Evolutionary conservation across 2,113 vertebrate species (phyloP).

Genomic region (Podarcis muralis): DNA sequence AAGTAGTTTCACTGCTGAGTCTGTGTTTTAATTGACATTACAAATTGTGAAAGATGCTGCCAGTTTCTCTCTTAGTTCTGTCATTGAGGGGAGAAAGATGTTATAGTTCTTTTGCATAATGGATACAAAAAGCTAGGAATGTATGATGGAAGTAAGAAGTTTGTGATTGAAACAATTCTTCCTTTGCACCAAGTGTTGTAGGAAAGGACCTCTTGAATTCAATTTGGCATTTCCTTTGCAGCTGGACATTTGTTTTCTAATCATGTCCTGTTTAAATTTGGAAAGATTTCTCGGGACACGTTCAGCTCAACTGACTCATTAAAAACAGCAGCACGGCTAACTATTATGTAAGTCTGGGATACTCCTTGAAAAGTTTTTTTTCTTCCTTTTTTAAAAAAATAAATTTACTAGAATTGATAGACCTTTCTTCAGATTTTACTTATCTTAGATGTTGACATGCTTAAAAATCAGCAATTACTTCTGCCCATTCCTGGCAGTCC

Average conservation of each 20-base stretch:
- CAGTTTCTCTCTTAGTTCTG: not conserved
- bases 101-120: not conserved
- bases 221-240: not conserved
- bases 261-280: not conserved
- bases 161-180: not conserved
- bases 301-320: not conserved
- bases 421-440: not conserved
- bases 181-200: not conserved
- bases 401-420: not conserved
- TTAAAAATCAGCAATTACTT: not conserved
- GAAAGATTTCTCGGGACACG: slow-evolving; percentile 1
- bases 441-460: not conserved
- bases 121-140: not conserved
- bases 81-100: not conserved
- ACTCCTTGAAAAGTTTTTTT: not conserved
- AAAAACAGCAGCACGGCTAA: not conserved
- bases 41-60: not conserved
- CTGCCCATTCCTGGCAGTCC: not conserved
- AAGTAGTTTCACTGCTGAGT: not conserved
- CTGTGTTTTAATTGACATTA: not conserved
- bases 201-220: not conserved
- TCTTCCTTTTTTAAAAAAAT: not conserved
- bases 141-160: not conserved
- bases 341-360: not conserved
- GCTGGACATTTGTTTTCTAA: not conserved